Evolutionary conservation across 2,888 invertebrate species (phyloP), one percentile per base, ranked within the genome.

Genomic region (Drosophila monieri): DNA sequence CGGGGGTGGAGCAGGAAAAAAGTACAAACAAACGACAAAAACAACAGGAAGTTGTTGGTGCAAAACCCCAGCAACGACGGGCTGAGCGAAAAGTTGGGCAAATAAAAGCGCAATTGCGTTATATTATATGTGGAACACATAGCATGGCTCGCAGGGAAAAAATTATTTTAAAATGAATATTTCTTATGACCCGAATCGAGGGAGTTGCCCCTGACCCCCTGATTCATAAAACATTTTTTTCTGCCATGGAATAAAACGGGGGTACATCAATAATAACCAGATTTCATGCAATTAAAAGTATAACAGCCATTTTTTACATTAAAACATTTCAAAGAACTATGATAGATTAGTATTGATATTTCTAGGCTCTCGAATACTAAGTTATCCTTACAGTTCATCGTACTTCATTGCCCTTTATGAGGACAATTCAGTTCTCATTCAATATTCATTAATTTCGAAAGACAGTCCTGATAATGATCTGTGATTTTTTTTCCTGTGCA

Each of bases 41-140:
- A 61, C 61, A 73, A 59, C 71, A 61, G 64, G 58, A 66, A 59
- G 65, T 73, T 56, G 62, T 56, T 61, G 65, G 58, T 69, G 76
- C 62, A 88, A 84, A 84, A 76, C 84, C 84, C 74, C 79, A 84
- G 77, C 73, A 85, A 61, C 61, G 69, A 61, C 43, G 49, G 48
- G 51, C 59, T 44, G 3, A 15, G 39, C 1, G 39, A 70, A 69
- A 71, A 66, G 51, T 64, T 76, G 60, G 49, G 48, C 57, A 73
- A 60, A 57, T 68, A 77, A 84, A 75, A 76, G 70, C 80, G 64
- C 77, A 77, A 80, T 73, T 72, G 69, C 70, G 67, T 72, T 66
- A 67, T 64, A 62, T 27, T 23, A 27, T 71, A 74, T 72, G 61
- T 67, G 77, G 76, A 61, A 46, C 51, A 18, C 57, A 52, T 35